Conservation (phyloP, 2,797 vertebrate genomes). For the Gambusia yucatana region DNA sequence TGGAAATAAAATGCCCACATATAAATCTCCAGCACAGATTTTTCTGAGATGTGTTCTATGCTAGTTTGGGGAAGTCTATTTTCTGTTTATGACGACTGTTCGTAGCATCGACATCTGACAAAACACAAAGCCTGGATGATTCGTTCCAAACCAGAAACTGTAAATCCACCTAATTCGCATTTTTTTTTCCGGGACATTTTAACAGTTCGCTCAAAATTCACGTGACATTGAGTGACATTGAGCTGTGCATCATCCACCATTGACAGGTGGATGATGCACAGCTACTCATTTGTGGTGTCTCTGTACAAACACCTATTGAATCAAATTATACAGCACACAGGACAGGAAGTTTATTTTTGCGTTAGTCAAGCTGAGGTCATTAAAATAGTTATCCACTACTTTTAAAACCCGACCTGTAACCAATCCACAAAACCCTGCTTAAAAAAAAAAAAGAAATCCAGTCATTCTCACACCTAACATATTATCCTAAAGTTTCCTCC, state of each 20-base stretch:
- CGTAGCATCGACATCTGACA: too few relatives aligned
- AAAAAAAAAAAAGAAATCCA: neutral
- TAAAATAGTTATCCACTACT: neutral
- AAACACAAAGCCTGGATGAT: neutral
- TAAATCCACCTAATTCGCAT: neutral
- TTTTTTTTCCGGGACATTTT: neutral
- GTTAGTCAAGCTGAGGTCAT: neutral
- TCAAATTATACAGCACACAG: neutral
- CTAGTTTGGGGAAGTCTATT: neutral
- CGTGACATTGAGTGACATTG: neutral
- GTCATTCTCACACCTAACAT: neutral
- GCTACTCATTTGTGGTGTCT: neutral
- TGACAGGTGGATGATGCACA: neutral
- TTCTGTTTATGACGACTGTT: neutral
- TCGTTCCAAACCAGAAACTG: neutral
- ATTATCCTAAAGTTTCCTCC: neutral
- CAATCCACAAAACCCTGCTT: neutral
- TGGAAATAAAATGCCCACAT: neutral
- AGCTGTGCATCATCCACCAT: too few relatives aligned
- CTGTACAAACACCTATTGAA: neutral
- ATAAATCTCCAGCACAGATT: neutral
- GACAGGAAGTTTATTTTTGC: neutral
- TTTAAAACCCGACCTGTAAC: neutral
- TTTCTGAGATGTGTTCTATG: neutral
- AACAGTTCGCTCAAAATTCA: neutral